Evolutionary conservation across 2,113 vertebrate species (phyloP).

Genomic region (Hystrix brachyura): DNA sequence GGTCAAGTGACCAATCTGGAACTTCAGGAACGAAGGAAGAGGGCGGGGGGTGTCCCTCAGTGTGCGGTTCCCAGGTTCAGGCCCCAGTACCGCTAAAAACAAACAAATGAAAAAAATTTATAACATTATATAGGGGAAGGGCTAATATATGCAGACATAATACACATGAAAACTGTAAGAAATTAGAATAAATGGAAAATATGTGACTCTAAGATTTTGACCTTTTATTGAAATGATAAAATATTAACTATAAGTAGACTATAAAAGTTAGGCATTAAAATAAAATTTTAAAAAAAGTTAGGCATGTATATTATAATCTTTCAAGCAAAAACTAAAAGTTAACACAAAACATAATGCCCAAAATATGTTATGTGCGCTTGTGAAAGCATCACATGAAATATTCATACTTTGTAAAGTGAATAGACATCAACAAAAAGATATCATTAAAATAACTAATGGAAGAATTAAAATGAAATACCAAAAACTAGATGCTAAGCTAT

Average conservation of each 20-base stretch:
- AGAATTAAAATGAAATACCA: too few relatives aligned
- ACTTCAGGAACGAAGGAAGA: slow-evolving; percentile 28
- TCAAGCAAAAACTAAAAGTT: slow-evolving; percentile 11
- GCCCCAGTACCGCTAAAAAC: not conserved
- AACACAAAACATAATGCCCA: not conserved
- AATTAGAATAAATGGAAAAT: not conserved
- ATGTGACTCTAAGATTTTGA: not conserved
- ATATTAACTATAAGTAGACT: slow-evolving; percentile 29
- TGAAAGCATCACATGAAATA: not conserved
- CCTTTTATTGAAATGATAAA: slow-evolving; percentile 41
- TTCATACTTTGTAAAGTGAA: not conserved
- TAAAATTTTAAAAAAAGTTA: not conserved
- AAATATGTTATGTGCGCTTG: not conserved
- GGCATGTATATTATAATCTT: not conserved
- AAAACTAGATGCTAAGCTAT: not conserved
- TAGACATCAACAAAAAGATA: not conserved
- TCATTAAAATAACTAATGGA: too few relatives aligned
- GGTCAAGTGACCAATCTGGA: not conserved
- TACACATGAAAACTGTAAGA: not conserved
- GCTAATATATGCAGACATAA: not conserved
- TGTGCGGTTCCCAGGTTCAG: not conserved
- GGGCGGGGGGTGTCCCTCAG: too few relatives aligned
- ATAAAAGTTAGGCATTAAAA: not conserved
- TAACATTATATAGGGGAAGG: not conserved
- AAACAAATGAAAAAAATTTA: not conserved